Evolutionary conservation across 2,797 vertebrate species (phyloP).

Genomic region (Sebastes oblongus): DNA sequence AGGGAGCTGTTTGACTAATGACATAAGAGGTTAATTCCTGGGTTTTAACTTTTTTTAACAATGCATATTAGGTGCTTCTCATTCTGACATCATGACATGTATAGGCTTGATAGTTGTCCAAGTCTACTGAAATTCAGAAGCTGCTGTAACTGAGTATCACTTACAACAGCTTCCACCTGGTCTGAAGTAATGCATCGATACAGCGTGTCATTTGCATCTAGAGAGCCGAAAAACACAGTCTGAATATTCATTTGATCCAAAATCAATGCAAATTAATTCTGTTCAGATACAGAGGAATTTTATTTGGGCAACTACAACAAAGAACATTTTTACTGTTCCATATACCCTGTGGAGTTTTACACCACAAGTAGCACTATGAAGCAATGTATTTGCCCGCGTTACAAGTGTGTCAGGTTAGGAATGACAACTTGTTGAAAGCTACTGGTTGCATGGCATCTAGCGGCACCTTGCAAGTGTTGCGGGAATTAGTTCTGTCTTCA

Average conservation of each 20-base stretch:
- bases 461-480: too few relatives aligned
- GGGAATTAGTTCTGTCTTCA: too few relatives aligned
- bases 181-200: slow-evolving; percentile 45
- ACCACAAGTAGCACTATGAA: neutral
- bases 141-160: slow-evolving; percentile 37
- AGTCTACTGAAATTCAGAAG: slow-evolving; percentile 50
- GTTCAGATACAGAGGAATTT: slow-evolving; percentile 4
- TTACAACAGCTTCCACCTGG: slow-evolving; percentile 59
- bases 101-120: slow-evolving; percentile 41
- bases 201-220: slow-evolving; percentile 32
- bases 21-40: slow-evolving; percentile 38
- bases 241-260: slow-evolving; percentile 21
- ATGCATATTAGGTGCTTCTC: slow-evolving; percentile 54
- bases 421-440: too few relatives aligned
- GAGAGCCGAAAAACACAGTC: slow-evolving; percentile 2
- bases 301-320: neutral
- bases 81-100: slow-evolving; percentile 67
- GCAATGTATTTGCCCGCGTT: neutral
- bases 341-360: neutral
- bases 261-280: slow-evolving; percentile 43
- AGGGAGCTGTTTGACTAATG: slow-evolving; percentile 39
- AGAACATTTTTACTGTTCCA: neutral
- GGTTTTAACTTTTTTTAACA: slow-evolving; percentile 20
- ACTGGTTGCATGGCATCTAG: too few relatives aligned
- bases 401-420: neutral